A percentile compares a stretch with the other conserved stretches of the same genome.
phyloP scores from a whole-genome alignment of 2,888 invertebrate species.

The Stratiomys singularior region DNA sequence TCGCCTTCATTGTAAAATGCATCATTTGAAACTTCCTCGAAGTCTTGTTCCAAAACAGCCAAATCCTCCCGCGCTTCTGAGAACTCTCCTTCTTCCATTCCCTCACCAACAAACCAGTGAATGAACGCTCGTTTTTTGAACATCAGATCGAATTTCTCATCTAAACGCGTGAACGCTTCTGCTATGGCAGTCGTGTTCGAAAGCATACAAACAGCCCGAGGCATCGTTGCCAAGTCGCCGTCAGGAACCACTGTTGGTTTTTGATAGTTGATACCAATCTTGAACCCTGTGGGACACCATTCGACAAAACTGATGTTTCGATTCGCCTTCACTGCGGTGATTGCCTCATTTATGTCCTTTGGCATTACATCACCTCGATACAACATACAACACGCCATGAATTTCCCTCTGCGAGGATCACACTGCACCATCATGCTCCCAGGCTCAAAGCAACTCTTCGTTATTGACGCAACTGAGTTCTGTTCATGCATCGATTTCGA shows the following conservation, averaged over 20 bases:
- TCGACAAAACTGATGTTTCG: conserved; percentile 69
- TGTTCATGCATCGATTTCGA: conserved; percentile 48
- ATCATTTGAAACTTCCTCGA: conserved; percentile 79
- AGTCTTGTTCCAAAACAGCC: conserved; percentile 77
- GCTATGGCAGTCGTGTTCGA: conserved; percentile 90
- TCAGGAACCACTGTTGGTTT: conserved; percentile 81
- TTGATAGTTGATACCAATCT: conserved; percentile 87
- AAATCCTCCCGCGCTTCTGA: conserved; percentile 83
- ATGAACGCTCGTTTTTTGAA: conserved; percentile 82
- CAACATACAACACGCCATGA: conserved; percentile 73
- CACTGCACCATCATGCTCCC: conserved; percentile 92
- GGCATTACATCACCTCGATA: conserved; percentile 83
- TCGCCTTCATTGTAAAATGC: conserved; percentile 26
- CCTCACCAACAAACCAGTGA: conserved; percentile 88
- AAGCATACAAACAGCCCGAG: conserved; percentile 89
- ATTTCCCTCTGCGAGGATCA: conserved; percentile 79
- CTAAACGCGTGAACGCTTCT: conserved; percentile 85
- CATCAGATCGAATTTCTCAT: conserved; percentile 88
- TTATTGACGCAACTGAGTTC: conserved; percentile 76
- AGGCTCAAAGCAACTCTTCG: conserved; percentile 88
- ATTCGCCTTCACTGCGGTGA: conserved; percentile 76
- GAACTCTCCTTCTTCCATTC: conserved; percentile 87
- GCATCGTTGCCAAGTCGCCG: conserved; percentile 83
- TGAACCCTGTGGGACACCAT: conserved; percentile 96
- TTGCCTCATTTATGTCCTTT: conserved; percentile 79